Conservation (phyloP, 2,797 vertebrate genomes). For the Pygocentrus nattereri region DNA sequence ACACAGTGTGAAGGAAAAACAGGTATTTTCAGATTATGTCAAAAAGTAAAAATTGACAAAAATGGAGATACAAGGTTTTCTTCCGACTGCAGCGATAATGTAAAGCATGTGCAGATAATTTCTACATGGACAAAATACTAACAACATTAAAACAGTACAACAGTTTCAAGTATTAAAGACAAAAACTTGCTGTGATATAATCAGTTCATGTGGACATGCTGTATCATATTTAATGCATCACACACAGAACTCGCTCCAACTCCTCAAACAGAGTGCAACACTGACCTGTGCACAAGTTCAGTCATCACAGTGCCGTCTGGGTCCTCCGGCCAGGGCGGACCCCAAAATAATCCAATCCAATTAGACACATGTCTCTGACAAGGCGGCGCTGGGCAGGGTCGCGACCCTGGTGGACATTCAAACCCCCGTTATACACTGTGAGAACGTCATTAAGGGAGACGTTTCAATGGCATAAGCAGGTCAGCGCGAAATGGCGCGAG, state of each 20-base stretch:
- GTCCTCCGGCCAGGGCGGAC: conserved; percentile 57
- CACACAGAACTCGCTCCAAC: not conserved
- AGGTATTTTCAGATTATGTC: too few relatives aligned
- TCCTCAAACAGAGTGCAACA: conserved; percentile 37
- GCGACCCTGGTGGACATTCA: conserved; percentile 54
- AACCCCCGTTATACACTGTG: conserved; percentile 43
- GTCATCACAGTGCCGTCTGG: conserved; percentile 62
- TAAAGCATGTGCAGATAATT: too few relatives aligned
- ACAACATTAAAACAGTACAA: too few relatives aligned
- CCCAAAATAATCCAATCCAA: conserved; percentile 70
- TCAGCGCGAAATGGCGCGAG: conserved; percentile 30
- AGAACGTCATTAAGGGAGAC: conserved; percentile 49
- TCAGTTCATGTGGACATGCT: too few relatives aligned
- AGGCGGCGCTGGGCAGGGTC: conserved; percentile 59
- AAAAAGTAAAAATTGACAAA: too few relatives aligned
- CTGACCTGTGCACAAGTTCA: conserved; percentile 62
- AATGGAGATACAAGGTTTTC: too few relatives aligned
- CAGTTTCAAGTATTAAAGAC: too few relatives aligned
- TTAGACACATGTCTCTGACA: conserved; percentile 66
- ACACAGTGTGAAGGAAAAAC: too few relatives aligned
- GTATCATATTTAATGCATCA: not conserved
- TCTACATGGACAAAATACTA: too few relatives aligned
- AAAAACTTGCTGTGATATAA: too few relatives aligned
- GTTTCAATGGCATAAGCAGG: conserved; percentile 30
- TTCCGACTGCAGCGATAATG: too few relatives aligned